Evolutionary conservation across 2,888 invertebrate species (phyloP).

Genomic region (Lamproptera curius): DNA sequence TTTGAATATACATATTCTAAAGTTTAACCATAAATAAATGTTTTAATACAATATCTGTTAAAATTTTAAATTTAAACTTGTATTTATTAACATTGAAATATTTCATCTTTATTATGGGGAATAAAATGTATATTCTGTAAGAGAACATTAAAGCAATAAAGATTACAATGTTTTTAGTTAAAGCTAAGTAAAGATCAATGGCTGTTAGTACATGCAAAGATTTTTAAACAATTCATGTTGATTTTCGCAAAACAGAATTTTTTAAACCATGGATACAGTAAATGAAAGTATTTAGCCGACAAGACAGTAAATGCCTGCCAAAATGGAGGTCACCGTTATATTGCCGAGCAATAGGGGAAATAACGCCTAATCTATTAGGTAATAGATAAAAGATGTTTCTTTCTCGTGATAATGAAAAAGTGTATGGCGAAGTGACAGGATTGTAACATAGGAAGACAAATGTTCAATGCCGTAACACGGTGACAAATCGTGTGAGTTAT

Average conservation of each 20-base stretch:
- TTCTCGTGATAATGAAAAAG: conserved; percentile 9
- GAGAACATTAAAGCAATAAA: no score
- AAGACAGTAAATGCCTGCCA: conserved; percentile 5
- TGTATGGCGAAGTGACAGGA: conserved; percentile 27
- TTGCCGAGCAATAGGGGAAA: not conserved
- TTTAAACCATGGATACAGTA: not conserved
- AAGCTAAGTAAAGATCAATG: no score
- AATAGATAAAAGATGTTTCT: conserved; percentile 22
- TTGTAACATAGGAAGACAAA: not conserved
- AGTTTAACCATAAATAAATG: no score
- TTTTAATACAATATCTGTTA: no score
- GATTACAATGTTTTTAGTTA: no score
- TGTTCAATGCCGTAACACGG: conserved; percentile 5
- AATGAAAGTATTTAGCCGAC: conserved; percentile 5
- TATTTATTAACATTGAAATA: no score
- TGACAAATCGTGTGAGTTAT: conserved; percentile 19
- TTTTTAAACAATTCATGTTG: no score
- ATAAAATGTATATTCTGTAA: no score
- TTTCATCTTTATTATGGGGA: no score
- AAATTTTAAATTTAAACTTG: no score
- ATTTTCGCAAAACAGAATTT: not conserved
- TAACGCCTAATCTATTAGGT: conserved; percentile 19
- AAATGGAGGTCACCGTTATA: conserved; percentile 17
- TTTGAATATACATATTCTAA: no score
- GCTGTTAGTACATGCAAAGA: no score